phyloP scores from a whole-genome alignment of 2,888 invertebrate genomes.

The Marronus borbonicus region DNA sequence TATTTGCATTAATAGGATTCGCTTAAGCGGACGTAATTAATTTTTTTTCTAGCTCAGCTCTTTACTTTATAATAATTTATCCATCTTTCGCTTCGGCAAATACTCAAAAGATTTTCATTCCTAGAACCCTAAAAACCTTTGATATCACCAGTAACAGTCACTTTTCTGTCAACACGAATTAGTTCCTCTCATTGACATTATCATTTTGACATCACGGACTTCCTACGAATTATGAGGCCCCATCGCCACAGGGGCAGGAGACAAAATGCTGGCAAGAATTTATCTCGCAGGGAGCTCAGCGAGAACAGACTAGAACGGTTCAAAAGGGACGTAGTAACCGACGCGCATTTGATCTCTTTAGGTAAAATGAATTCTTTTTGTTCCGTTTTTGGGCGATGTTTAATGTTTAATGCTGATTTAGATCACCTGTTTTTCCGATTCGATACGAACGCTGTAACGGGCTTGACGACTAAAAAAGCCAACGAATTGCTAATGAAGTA shows the following conservation, averaged over 20 bases:
- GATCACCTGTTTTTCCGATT: constrained; percentile 67
- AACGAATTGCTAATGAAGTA: constrained; percentile 74
- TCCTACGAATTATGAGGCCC: constrained; percentile 18
- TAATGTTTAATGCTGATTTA: constrained; percentile 51
- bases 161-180: neutral
- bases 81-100: too few relatives aligned
- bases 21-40: too few relatives aligned
- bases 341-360: constrained; percentile 72
- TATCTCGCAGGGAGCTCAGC: constrained; percentile 68
- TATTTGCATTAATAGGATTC: too few relatives aligned
- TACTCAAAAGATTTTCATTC: too few relatives aligned
- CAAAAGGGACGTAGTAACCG: constrained; percentile 75
- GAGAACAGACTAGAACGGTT: constrained; percentile 71
- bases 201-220: neutral
- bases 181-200: neutral
- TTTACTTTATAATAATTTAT: too few relatives aligned
- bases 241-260: neutral
- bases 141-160: neutral
- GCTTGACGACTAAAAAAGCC: constrained; percentile 77
- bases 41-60: too few relatives aligned
- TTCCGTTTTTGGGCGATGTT: too few relatives aligned
- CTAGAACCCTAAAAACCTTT: too few relatives aligned
- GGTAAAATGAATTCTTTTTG: constrained; percentile 45
- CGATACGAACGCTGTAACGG: constrained; percentile 69
- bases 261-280: neutral